Evolutionary conservation across 2,888 invertebrate genomes (phyloP), one percentile per base, ranked within the genome.

Genomic region (Chironomus tentans): DNA sequence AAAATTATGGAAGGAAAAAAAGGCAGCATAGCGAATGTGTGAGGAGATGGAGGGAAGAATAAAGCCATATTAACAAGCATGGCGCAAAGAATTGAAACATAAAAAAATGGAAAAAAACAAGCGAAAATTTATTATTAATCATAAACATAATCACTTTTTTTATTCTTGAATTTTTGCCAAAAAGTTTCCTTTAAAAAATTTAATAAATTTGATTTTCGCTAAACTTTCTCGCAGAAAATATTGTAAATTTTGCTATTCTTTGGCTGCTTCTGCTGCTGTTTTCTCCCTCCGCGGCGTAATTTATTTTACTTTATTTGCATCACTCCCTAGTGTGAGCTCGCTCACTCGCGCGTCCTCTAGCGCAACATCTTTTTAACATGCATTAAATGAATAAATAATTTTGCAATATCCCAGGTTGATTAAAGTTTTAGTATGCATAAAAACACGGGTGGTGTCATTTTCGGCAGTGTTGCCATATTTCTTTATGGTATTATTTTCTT

Each of bases 341-440:
- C 7, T 38, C 6, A 62, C 21, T 62, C 65, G 65, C 65, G 65
- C 24, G 56, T 24, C 65, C 65, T 65, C 65, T 22, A 65, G 21
- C 65, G 68, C 46, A 68, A 22, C 68, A 68, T 68, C 68, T 28
- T 46, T 15, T 46, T 68, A 15, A 46, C 68, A 68, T 68, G 68
- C 28, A 68, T 68, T 38, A 68, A 68, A 68, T 68, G 68, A 68
- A 68, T 68, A 68, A 68, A 68, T 68, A 68, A 68, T 68, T 68
- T 68, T 68, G 68, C 68, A 68, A 68, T 68, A 68, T 68, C 46
- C 68, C 68, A 68, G 68, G 68, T 68, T 68, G 68, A 68, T 68
- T 68, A 68, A 68, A 68, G 68, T 68, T 68, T 68, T 46, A 68
- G 68, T 46, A 68, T 68, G 68, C 68, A 68, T 68, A 68, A 68